phyloP scores from a whole-genome alignment of 2,113 vertebrate genomes.

The Neofelis nebulosa region DNA sequence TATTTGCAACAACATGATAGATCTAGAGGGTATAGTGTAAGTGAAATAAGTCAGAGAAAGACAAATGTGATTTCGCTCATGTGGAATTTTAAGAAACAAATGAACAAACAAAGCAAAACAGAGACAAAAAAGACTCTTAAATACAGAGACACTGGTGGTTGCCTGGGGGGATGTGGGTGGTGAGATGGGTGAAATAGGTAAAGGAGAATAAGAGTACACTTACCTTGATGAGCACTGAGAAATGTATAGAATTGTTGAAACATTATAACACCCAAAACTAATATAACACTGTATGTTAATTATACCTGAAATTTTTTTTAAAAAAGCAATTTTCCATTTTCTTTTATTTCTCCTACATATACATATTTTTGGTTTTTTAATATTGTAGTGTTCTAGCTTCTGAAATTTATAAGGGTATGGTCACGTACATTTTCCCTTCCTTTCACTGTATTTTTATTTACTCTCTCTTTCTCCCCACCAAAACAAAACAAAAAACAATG shows the following conservation, averaged over 20 bases:
- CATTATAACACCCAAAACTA: background rate
- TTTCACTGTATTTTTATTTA: slow-evolving; percentile 30
- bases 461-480: background rate
- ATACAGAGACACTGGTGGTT: background rate
- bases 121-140: background rate
- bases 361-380: background rate
- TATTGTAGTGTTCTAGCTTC: background rate
- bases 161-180: background rate
- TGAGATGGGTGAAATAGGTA: background rate
- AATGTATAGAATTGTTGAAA: background rate
- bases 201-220: background rate
- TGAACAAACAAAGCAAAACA: background rate
- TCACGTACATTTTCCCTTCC: background rate
- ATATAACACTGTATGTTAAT: background rate
- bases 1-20: background rate
- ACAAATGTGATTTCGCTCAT: background rate
- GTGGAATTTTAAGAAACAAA: background rate
- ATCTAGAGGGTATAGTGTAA: background rate
- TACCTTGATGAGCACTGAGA: background rate
- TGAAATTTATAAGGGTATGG: slow-evolving; percentile 4
- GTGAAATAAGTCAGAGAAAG: background rate
- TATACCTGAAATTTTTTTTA: background rate
- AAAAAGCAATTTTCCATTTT: background rate
- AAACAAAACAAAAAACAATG: no score
- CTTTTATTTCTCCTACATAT: slow-evolving; percentile 11